These are phyloP conservation scores for Sicus ferrugineus DNA, from an alignment of 2,888 invertebrate species.

Conservation along the genomic window DNA sequence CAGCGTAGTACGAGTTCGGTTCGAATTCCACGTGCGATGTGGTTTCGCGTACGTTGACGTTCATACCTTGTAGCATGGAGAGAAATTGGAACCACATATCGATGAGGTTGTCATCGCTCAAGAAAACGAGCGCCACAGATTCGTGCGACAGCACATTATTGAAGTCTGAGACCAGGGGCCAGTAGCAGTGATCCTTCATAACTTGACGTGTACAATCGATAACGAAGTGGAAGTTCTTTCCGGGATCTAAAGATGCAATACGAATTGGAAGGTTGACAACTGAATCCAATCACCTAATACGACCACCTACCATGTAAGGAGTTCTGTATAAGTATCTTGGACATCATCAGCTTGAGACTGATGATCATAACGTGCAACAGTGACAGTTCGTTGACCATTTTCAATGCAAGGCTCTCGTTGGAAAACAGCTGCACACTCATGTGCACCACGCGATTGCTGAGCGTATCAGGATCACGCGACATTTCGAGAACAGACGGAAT, in stretches of 20 bases:
- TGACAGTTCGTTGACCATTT: slow-evolving; percentile 90
- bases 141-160: slow-evolving; percentile 95
- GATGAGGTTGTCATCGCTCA: slow-evolving; percentile 87
- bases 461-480: slow-evolving; percentile 85
- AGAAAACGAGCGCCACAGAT: slow-evolving; percentile 88
- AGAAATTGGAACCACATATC: slow-evolving; percentile 97
- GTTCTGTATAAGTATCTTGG: slow-evolving; percentile 86
- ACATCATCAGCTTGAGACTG: slow-evolving; percentile 92
- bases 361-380: slow-evolving; percentile 93
- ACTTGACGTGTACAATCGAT: slow-evolving; percentile 91
- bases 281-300: not conserved
- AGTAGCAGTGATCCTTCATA: slow-evolving; percentile 98
- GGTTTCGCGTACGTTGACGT: slow-evolving; percentile 90
- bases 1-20: slow-evolving; percentile 96
- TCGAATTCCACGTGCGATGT: slow-evolving; percentile 95
- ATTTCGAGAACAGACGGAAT: slow-evolving; percentile 90
- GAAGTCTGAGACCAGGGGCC: slow-evolving; percentile 96
- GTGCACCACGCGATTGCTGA: slow-evolving; percentile 96
- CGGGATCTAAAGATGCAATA: slow-evolving; percentile 68
- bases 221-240: slow-evolving; percentile 85
- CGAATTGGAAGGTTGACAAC: not conserved
- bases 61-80: slow-evolving; percentile 97
- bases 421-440: slow-evolving; percentile 97
- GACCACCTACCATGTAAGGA: slow-evolving; percentile 77
- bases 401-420: slow-evolving; percentile 87